Evolutionary conservation across 2,797 vertebrate species (phyloP).

Genomic region (Cheirogaleus major): DNA sequence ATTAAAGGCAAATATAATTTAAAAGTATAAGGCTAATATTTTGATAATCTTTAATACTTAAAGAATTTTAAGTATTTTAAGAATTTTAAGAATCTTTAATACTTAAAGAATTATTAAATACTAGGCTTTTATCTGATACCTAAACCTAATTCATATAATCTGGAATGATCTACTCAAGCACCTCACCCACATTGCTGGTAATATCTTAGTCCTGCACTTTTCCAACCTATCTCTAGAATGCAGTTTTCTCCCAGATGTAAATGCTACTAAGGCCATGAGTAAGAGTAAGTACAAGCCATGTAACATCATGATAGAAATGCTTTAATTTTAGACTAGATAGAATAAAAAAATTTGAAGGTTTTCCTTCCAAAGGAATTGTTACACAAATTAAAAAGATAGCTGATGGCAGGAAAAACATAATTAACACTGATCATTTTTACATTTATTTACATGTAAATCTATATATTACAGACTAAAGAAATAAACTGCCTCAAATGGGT

Average conservation of each 20-base stretch:
- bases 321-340: slow-evolving; percentile 47
- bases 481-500: slow-evolving; percentile 38
- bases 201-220: neutral
- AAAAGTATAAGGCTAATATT: slow-evolving; percentile 36
- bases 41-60: slow-evolving; percentile 24
- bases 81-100: slow-evolving; percentile 35
- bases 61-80: no score
- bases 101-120: slow-evolving; percentile 44
- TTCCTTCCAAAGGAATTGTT: slow-evolving; percentile 30
- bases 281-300: slow-evolving; percentile 12
- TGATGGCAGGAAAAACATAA: neutral
- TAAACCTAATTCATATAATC: slow-evolving; percentile 10
- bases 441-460: slow-evolving; percentile 40
- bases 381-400: neutral
- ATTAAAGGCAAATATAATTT: slow-evolving; percentile 19
- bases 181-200: neutral
- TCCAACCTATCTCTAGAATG: slow-evolving; percentile 26
- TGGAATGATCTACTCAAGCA: slow-evolving; percentile 26
- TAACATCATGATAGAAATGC: slow-evolving; percentile 2
- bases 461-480: neutral
- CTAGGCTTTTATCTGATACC: slow-evolving; percentile 15
- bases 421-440: slow-evolving; percentile 26
- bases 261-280: neutral
- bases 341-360: slow-evolving; percentile 31
- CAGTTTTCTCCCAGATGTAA: slow-evolving; percentile 29